Base-by-base conservation (phyloP, 2,113 vertebrate species). In the Cryptomyrus ogoouensis region DNA sequence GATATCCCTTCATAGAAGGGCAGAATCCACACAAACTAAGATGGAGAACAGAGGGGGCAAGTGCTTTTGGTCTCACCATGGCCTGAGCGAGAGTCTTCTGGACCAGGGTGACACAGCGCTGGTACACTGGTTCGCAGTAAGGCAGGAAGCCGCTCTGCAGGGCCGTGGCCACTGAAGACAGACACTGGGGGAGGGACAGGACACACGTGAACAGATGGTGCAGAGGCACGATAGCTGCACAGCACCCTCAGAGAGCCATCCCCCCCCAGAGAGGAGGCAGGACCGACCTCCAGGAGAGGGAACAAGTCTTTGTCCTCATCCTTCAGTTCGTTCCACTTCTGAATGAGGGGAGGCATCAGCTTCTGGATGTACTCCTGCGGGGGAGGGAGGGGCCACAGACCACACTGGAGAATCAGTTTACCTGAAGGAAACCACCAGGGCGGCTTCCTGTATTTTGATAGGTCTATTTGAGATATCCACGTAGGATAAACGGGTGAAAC, bases 271-370 rank as follows among this genome's bases (percentile, higher is more conserved):
- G 35, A 3, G 44, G 39, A 35, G 66, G 46, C 62, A 2, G 27
- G 2, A 19, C n/a, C 9, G 2, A 97, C 96, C 94, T 98, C 98
- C 9, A 98, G 93, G 88, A 98, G 93, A 0, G 98, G 98, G 88
- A 98, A 98, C 24, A 98, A 96, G 87, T 98, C 98, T 93, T 98
- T 98, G 93, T 98, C 98, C 91, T 98, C 98, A 1, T 98, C 98
- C 92, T 98, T 98, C 92, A 98, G 93, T 91, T 98, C 98, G 0
- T 98, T 98, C 98, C 98, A 98, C 91, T 98, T 98, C 87, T 98
- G 97, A 56, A 98, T 98, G 83, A 98, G 95, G 0, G 98, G 98
- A 1, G 98, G 98, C 98, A 98, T 98, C 93, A 98, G 95, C 91
- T 98, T 98, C 94, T 98, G 96, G 39, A 98, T 98, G 91, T 98